Percentiles rank a stretch among this genome's conserved stretches.
Evolutionary conservation across 2,113 vertebrate genomes (phyloP).

Genomic region (Chaetorhynchus papuensis): DNA sequence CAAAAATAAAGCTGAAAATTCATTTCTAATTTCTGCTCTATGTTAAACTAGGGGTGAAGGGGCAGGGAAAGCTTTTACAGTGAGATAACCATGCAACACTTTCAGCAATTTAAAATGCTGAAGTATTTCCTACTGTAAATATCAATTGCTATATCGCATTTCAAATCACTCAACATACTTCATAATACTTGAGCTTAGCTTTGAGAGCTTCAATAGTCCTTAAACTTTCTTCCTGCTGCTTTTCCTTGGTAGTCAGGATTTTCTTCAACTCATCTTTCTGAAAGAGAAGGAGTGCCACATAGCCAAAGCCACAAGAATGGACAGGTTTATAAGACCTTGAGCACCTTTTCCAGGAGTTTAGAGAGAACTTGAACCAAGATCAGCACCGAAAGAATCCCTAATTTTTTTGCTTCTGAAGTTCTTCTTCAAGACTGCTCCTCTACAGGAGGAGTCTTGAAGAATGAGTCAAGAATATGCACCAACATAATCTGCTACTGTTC

Average conservation of each 20-base stretch:
- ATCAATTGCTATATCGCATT: neutral
- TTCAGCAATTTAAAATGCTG: neutral
- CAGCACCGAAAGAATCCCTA: neutral
- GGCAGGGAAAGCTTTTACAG: neutral
- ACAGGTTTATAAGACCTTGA: neutral
- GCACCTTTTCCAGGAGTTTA: neutral
- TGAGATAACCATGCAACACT: neutral
- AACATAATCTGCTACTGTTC: neutral
- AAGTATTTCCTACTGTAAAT: neutral
- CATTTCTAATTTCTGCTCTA: neutral
- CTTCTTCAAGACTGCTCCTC: neutral
- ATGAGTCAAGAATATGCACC: neutral
- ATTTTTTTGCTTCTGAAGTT: neutral
- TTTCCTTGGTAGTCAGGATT: constrained; percentile 78
- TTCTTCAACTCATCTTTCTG: constrained; percentile 88
- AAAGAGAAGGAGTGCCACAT: neutral
- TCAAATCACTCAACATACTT: constrained; percentile 73
- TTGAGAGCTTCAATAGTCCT: constrained; percentile 85
- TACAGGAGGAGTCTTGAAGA: neutral
- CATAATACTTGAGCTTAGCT: constrained; percentile 83
- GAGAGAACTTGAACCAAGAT: neutral
- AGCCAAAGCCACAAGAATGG: neutral
- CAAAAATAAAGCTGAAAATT: neutral
- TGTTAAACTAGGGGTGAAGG: neutral
- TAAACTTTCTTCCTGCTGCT: constrained; percentile 86